phyloP scores from a whole-genome alignment of 2,113 vertebrate genomes.

The Salvelinus alpinus region DNA sequence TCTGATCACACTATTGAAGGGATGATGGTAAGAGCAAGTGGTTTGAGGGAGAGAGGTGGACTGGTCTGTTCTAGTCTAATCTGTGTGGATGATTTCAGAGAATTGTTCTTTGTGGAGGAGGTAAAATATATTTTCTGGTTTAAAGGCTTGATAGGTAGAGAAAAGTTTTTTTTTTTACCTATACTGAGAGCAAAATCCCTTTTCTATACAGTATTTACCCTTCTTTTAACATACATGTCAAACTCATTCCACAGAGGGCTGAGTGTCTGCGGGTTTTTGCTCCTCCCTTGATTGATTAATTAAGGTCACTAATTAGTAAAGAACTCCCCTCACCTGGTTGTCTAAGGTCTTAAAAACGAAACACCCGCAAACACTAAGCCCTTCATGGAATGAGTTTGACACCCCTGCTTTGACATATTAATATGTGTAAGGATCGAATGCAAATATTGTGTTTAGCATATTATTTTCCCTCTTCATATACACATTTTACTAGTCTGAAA shows the following conservation, averaged over 20 bases:
- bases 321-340: too few species aligned
- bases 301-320: too few species aligned
- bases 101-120: not conserved
- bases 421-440: conserved; percentile 28
- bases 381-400: too few species aligned
- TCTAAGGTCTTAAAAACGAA: too few species aligned
- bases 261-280: too few species aligned
- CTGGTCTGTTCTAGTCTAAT: not conserved
- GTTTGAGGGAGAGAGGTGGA: not conserved
- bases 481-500: not conserved
- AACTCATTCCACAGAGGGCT: too few species aligned
- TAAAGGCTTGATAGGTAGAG: conserved; percentile 32
- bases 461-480: conserved; percentile 4
- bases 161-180: conserved; percentile 11
- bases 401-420: not conserved
- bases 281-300: too few species aligned
- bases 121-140: conserved; percentile 37
- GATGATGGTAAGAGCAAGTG: conserved; percentile 22
- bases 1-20: not conserved
- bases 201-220: conserved; percentile 8
- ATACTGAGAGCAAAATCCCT: too few species aligned
- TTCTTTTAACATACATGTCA: not conserved
- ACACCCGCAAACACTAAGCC: too few species aligned
- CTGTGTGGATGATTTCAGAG: not conserved
- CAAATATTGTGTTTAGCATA: conserved; percentile 25